Base-by-base conservation (phyloP, 2,888 invertebrate genomes). In the Eupithecia subfuscata region DNA sequence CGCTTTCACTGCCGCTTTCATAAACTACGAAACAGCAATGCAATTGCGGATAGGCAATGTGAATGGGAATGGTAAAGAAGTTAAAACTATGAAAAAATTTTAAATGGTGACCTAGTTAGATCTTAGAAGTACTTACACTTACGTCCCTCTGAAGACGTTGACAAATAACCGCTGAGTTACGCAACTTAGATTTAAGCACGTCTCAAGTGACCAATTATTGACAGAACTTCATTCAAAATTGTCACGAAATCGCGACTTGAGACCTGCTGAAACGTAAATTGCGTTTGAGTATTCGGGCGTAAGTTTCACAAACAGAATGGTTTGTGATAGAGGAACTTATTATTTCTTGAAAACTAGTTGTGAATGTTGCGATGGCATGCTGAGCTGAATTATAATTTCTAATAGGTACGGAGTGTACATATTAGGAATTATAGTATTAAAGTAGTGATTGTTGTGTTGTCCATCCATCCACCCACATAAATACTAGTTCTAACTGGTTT, bases 1-100 rank as follows among this genome's bases (percentile, higher is more conserved):
- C 30, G 69, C 45, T 69, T 22, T 69, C 69, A 52, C 43, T 40
- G 18, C 40, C 45, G 69, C 45, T 69, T 7, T 45, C 34, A 52
- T 68, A 43, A 43, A 68, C 16, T 68, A 22, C 43, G n/a, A 67
- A 45, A 43, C 68, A 45, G 68, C 70, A 40, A 45, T 68, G 11
- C n/a, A 68, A 68, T 68, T 68, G 68, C 43, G 68, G 2, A 68
- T 43, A 43, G 5, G 18, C 22, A 43, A 40, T 68, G 40, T 4
- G 67, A n/a, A 64, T 64, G 67, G 68, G 12, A 40, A 56, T 56
- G 52, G 22, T 52, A 2, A 52, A 52, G 52, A 48, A 48, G 7
- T 18, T 52, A 52, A 0, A 11, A 11, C 22, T 1, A 60, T 25
- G 25, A 25, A 11, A 22, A 60, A 5, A 25, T 60, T 25, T 56